Evolutionary conservation across 2,797 vertebrate species (phyloP).

Genomic region (Menidia menidia): DNA sequence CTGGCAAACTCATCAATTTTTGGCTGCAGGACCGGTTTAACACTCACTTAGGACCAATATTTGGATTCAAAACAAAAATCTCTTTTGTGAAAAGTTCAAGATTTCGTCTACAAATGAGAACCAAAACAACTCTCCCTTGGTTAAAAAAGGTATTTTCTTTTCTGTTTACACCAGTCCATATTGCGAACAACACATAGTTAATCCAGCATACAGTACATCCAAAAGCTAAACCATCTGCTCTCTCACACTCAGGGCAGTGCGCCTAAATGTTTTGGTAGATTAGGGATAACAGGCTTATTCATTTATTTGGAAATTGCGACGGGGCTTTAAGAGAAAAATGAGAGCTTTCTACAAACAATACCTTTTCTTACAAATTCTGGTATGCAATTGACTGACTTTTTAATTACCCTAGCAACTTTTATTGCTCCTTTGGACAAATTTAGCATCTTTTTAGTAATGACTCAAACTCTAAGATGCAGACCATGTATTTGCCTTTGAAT

Average conservation of each 20-base stretch:
- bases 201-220: constrained; percentile 1
- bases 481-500: neutral
- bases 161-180: neutral
- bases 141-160: too few relatives aligned
- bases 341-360: neutral
- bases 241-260: neutral
- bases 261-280: neutral
- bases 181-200: neutral
- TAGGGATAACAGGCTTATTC: neutral
- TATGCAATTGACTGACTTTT: neutral
- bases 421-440: neutral
- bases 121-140: neutral
- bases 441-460: neutral
- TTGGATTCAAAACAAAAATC: neutral
- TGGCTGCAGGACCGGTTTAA: neutral
- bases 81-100: neutral
- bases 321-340: neutral
- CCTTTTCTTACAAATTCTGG: neutral
- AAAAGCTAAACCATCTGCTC: neutral
- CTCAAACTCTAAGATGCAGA: neutral
- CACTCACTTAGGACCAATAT: neutral
- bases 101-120: neutral
- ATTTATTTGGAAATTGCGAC: neutral
- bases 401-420: neutral
- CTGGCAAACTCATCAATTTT: neutral